These are phyloP conservation scores for Periophthalmus modestus DNA, from an alignment of 2,113 vertebrate species.

Conservation along the genomic window DNA sequence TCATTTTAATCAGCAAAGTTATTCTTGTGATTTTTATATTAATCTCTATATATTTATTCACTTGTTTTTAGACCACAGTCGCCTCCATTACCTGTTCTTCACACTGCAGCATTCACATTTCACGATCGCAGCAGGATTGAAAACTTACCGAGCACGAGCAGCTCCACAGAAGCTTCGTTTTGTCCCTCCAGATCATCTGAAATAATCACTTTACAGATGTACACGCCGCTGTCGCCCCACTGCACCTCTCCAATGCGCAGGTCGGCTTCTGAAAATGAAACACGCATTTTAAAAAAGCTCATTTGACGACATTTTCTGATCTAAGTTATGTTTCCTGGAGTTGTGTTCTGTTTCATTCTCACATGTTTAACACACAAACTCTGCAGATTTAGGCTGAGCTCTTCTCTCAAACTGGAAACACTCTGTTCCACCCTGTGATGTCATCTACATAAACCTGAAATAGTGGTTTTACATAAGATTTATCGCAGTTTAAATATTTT, in stretches of 20 bases:
- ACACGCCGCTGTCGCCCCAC: constrained; percentile 74
- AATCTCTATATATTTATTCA: too few species aligned
- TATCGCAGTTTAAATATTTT: not conserved
- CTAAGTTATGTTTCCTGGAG: too few species aligned
- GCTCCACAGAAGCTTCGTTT: constrained; percentile 68
- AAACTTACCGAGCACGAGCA: constrained; percentile 70
- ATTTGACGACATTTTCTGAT: too few species aligned
- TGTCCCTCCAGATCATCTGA: constrained; percentile 69
- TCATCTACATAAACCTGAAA: too few species aligned
- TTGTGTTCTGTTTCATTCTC: too few species aligned
- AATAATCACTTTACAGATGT: constrained; percentile 72
- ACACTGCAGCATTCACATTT: not conserved
- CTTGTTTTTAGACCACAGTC: too few species aligned
- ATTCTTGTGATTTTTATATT: not conserved
- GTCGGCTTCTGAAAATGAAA: constrained; percentile 57
- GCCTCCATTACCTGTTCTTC: not conserved
- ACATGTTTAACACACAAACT: too few species aligned
- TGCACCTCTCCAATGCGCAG: constrained; percentile 65
- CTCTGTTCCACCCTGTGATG: too few species aligned
- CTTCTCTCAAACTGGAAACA: too few species aligned
- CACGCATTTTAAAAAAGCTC: not conserved
- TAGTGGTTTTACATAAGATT: too few species aligned
- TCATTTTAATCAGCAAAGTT: too few species aligned
- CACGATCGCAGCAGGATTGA: not conserved
- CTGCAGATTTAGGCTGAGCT: too few species aligned